Percentiles rank a stretch among this genome's conserved stretches.
Evolutionary conservation across 2,888 invertebrate genomes (phyloP).

Genomic region (Caenorhabditis angaria): DNA sequence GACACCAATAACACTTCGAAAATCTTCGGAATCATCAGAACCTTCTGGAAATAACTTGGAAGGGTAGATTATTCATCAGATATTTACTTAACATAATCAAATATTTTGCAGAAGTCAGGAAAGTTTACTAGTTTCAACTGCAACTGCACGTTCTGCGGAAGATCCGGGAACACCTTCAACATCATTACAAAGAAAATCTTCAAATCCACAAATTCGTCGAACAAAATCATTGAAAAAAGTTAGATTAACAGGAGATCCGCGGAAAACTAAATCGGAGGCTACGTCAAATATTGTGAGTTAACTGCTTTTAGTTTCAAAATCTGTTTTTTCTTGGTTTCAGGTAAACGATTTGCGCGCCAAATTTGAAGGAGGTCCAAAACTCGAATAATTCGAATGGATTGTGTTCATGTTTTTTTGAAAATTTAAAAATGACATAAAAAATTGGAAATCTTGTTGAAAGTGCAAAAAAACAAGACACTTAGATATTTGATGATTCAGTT

Average conservation of each 20-base stretch:
- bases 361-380: conserved; percentile 16
- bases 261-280: neutral
- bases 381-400: neutral
- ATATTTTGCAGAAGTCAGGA: conserved; percentile 9
- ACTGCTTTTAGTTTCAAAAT: neutral
- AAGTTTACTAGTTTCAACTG: conserved; percentile 16
- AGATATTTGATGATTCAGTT: neutral
- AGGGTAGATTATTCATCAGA: conserved; percentile 1
- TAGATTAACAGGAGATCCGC: neutral
- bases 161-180: too few species aligned
- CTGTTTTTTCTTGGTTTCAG: conserved; percentile 11
- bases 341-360: conserved; percentile 37
- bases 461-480: neutral
- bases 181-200: conserved; percentile 35
- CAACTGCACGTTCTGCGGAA: too few species aligned
- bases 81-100: neutral
- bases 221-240: conserved; percentile 24
- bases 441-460: neutral
- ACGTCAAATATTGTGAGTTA: neutral
- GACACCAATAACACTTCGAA: conserved; percentile 39
- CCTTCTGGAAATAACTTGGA: conserved; percentile 20
- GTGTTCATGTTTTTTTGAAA: neutral
- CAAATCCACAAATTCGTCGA: conserved; percentile 23
- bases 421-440: neutral
- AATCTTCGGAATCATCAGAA: conserved; percentile 28